A percentile compares a stretch with the other conserved stretches of the same genome.
phyloP scores from a whole-genome alignment of 2,888 invertebrate species.

The Latheticus oryzae region DNA sequence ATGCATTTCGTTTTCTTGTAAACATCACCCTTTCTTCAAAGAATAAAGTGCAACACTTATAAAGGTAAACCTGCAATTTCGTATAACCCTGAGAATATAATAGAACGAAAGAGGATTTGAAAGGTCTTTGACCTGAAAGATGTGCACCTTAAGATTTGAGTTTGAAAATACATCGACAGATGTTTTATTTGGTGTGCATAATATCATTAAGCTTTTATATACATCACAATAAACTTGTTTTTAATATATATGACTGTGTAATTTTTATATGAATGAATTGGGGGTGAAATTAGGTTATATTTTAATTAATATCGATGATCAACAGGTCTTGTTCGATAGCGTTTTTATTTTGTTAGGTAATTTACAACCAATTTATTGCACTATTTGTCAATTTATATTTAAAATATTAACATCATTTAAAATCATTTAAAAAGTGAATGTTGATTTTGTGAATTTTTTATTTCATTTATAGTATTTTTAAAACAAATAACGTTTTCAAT shows the following conservation, averaged over 20 bases:
- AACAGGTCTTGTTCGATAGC: conserved; percentile 50
- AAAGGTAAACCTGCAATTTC: conserved; percentile 22
- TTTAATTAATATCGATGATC: conserved; percentile 53
- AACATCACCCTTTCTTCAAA: conserved; percentile 38
- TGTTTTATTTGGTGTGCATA: too few relatives aligned
- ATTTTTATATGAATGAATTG: conserved; percentile 46
- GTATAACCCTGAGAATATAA: conserved; percentile 9
- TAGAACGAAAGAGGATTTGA: conserved; percentile 8
- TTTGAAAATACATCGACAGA: conserved; percentile 19
- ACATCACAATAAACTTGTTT: conserved; percentile 45
- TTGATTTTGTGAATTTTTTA: too few relatives aligned
- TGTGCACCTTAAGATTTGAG: conserved; percentile 30
- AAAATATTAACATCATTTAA: conserved; percentile 49
- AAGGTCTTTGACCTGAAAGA: conserved; percentile 39
- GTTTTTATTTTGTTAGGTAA: conserved; percentile 46
- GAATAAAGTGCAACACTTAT: conserved; percentile 23
- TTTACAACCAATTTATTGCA: conserved; percentile 45
- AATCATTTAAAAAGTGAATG: conserved; percentile 26
- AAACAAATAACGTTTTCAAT: background rate
- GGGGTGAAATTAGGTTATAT: conserved; percentile 52
- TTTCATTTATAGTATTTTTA: conserved; percentile 4
- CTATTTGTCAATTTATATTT: conserved; percentile 53
- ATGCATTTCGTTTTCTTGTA: conserved; percentile 38
- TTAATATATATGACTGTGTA: conserved; percentile 44
- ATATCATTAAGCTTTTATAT: conserved; percentile 16